These are phyloP conservation scores for Seriola aureovittata DNA, from an alignment of 2,113 vertebrate species.

Conservation along the genomic window DNA sequence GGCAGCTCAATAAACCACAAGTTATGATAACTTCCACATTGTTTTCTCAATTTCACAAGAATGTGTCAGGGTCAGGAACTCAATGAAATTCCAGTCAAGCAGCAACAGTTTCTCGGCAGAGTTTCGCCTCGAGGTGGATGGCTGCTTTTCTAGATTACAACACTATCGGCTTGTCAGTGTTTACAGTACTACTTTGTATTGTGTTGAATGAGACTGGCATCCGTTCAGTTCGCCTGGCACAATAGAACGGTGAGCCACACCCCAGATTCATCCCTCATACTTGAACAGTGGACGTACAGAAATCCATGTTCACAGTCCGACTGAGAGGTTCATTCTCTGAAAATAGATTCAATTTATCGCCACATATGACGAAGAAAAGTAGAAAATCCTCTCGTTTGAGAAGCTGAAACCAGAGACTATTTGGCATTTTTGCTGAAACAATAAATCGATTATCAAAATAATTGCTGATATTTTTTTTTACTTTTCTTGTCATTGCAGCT, in stretches of 20 bases:
- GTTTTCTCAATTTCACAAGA: constrained; percentile 58
- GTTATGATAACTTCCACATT: constrained; percentile 54
- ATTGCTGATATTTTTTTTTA: no score
- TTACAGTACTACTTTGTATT: constrained; percentile 43
- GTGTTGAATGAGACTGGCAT: constrained; percentile 51
- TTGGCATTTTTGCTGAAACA: no score
- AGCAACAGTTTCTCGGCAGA: constrained; percentile 46
- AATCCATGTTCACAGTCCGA: constrained; percentile 24
- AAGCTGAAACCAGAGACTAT: no score
- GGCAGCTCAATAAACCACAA: constrained; percentile 11
- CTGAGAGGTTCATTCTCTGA: constrained; percentile 12
- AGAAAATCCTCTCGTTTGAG: no score
- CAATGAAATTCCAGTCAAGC: constrained; percentile 73
- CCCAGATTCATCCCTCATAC: constrained; percentile 47
- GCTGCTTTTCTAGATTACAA: constrained; percentile 53
- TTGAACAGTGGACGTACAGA: constrained; percentile 7
- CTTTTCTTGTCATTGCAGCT: no score
- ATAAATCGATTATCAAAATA: no score
- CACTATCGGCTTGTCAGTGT: constrained; percentile 42
- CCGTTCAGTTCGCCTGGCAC: constrained; percentile 44
- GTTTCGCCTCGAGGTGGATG: constrained; percentile 50
- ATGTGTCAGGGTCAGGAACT: constrained; percentile 64
- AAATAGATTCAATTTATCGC: no score
- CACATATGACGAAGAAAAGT: no score
- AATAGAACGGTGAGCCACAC: constrained; percentile 41